These are phyloP conservation scores for Zele albiditarsus DNA, from an alignment of 2,888 invertebrate genomes.

Conservation along the genomic window DNA sequence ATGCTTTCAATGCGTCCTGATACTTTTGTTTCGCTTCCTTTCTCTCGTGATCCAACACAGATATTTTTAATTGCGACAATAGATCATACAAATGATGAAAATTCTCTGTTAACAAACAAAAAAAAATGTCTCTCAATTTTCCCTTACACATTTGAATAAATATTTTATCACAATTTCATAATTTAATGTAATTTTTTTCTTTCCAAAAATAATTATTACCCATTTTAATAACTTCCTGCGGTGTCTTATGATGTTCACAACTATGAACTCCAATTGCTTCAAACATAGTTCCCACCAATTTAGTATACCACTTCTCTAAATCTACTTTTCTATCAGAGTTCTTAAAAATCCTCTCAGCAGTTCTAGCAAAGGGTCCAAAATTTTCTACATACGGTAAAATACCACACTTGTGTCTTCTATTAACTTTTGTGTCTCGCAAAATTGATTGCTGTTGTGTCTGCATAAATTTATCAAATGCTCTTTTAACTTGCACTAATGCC, in stretches of 20 bases:
- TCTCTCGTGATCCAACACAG: conserved; percentile 88
- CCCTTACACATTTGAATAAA: too few relatives aligned
- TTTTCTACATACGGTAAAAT: conserved; percentile 91
- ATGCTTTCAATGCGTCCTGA: conserved; percentile 89
- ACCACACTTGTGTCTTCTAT: conserved; percentile 87
- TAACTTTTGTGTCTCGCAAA: conserved; percentile 81
- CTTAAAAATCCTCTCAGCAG: conserved; percentile 90
- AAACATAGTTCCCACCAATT: conserved; percentile 88
- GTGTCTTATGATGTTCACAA: conserved; percentile 91
- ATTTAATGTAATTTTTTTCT: too few relatives aligned
- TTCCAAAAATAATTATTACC: too few relatives aligned
- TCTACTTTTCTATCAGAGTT: conserved; percentile 91
- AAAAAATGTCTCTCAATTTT: too few relatives aligned
- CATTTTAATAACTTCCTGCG: conserved; percentile 93
- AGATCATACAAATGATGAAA: conserved; percentile 94
- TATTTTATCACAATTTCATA: background rate
- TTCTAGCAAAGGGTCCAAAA: conserved; percentile 89
- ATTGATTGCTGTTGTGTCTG: conserved; percentile 87
- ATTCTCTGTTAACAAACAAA: conserved; percentile 81
- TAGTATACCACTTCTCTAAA: conserved; percentile 92
- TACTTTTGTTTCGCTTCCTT: conserved; percentile 94
- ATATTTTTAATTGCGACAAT: conserved; percentile 90
- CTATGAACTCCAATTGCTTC: conserved; percentile 87
- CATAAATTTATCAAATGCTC: conserved; percentile 94
- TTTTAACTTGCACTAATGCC: conserved; percentile 88